Conservation (phyloP, 2,797 vertebrate species). For the Chromobotia macracanthus region DNA sequence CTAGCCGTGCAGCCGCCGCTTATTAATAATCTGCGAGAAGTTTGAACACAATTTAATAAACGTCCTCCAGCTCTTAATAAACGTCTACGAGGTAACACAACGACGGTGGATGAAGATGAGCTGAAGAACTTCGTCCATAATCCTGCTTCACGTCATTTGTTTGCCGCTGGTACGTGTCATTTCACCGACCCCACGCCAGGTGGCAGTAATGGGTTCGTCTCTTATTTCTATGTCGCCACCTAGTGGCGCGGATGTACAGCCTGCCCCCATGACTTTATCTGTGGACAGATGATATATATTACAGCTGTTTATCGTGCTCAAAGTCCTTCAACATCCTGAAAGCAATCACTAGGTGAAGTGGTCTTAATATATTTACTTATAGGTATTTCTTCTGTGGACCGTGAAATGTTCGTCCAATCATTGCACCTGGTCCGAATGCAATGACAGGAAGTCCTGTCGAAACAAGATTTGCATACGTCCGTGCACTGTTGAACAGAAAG, state of each 20-base stretch:
- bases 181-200: not conserved
- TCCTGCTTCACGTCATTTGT: not conserved
- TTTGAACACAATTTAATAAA: not conserved
- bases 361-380: no score
- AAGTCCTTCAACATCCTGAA: no score
- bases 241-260: slow-evolving; percentile 17
- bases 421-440: no score
- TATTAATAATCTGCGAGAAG: not conserved
- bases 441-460: no score
- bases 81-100: not conserved
- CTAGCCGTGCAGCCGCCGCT: slow-evolving; percentile 19
- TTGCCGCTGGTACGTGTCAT: not conserved
- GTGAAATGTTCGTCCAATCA: no score
- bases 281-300: no score
- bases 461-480: no score
- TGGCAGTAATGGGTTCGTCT: not conserved
- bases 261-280: no score
- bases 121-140: not conserved
- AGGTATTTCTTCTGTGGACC: no score
- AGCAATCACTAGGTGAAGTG: no score
- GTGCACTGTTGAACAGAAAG: no score
- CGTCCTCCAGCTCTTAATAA: not conserved
- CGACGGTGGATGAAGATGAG: not conserved
- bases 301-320: no score
- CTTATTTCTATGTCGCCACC: not conserved